Base-by-base conservation (phyloP, 2,888 invertebrate species). In the Drosophila kambysellisi region DNA sequence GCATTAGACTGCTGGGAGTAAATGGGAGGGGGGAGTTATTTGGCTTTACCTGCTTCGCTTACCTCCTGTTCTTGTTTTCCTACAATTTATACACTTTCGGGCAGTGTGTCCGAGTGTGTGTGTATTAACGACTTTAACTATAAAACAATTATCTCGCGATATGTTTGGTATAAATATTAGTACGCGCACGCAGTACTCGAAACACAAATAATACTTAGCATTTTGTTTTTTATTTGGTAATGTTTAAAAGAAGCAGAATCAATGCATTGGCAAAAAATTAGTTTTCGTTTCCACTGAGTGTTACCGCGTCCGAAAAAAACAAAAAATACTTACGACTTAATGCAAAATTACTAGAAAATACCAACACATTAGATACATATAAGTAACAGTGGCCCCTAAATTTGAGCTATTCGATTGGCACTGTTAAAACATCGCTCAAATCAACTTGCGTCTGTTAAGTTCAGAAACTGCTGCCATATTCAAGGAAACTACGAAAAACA, bases 261-360 rank as follows among this genome's bases (percentile, higher is more conserved):
- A 67, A 78, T 74, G 70, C 70, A 77, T 68, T 77, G 77, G 77
- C 78, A 78, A 78, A 78, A 78, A 74, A 71, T 64, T 70, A 71
- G 62, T 75, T 78, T 77, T 78, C 75, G 62, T 78, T 71, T 56
- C 37, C 30, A 65, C 37, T 29, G 15, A 70, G 66, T 70, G 77
- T 61, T 51, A 62, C 77, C 77, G 73, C 41, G n/a, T 54, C 37
- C 25, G 3, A 17, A 11, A 17, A 43, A 48, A 9, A 9, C 2
- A 12, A 30, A 46, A 41, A 62, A 68, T 62, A 71, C 52, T 32
- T 11, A 11, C 29, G 7, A 48, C 8, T 29, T 17, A 12, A n/a
- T 29, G 2, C 6, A 35, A 54, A 60, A 51, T 1, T 48, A 39
- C 46, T 7, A 59, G 30, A 63, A 63, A 58, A 70, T 71, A 71